Base-by-base conservation (phyloP, 2,797 vertebrate genomes). In the Florisuga fusca region DNA sequence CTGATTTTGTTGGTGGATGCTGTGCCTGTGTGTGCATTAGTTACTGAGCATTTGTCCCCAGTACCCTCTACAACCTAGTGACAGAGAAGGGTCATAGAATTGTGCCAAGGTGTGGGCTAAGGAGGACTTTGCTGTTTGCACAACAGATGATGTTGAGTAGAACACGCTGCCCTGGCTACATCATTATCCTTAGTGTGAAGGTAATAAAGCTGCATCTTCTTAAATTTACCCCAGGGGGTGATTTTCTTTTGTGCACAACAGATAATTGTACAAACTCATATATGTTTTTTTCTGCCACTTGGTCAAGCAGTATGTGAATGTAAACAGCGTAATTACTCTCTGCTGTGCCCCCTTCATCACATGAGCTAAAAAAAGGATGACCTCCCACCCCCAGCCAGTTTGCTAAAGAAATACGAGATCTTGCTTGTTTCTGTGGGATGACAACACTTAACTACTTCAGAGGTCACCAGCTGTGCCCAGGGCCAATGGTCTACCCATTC, bases 61-160 rank as follows among this genome's bases (percentile, higher is more conserved):
- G 45, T 8, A 31, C 63, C 10, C 20, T 58, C 69, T 36, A 16
- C 23, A 84, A 18, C 14, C 7, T 6, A 6, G 5, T 4, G 66
- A 77, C 29, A 26, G 17, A 18, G 21, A 73, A 83, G 41, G 21
- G 78, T 34, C 45, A 53, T 26, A 21, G 0, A 0, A n/a, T 0
- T 38, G 20, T 31, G 26, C 31, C 43, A 18, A 23, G 21, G 38
- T 67, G 13, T 5, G 27, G 26, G n/a, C 58, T 25, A 41, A 43
- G 54, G 38, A 53, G 26, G 16, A 21, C 23, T 14, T 10, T 3
- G 6, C 17, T 41, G 17, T 25, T 80, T 84, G 43, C 53, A 33
- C 34, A 63, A 23, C 15, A 87, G 19, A 53, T 15, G 15, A 68
- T 4, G 19, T 8, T n/a, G 9, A 3, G 19, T 3, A 41, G 46